These are phyloP conservation scores for Colius striatus DNA, from an alignment of 2,113 vertebrate genomes.

Conservation along the genomic window DNA sequence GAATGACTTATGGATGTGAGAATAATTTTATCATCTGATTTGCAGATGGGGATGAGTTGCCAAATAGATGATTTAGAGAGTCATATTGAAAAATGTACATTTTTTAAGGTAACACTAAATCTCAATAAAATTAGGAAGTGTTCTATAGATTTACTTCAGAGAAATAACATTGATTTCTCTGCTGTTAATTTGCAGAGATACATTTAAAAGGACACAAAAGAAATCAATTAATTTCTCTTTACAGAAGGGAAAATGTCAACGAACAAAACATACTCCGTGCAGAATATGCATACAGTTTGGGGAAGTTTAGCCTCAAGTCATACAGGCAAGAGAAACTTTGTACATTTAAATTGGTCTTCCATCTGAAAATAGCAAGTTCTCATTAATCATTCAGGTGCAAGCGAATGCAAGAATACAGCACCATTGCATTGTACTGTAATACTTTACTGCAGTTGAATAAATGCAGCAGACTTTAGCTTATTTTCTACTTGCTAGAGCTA, in stretches of 20 bases:
- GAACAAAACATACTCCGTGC: not conserved
- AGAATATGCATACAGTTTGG: not conserved
- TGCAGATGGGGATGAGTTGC: not conserved
- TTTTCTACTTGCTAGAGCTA: not conserved
- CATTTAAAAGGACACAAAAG: slow-evolving; percentile 14
- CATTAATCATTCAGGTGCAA: not conserved
- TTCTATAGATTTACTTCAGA: not conserved
- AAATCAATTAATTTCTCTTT: slow-evolving; percentile 20
- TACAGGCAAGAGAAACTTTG: not conserved
- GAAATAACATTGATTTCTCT: not conserved
- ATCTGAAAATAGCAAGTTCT: not conserved
- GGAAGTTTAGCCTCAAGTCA: not conserved
- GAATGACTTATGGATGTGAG: not conserved
- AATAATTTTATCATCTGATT: not conserved
- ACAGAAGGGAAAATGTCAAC: not conserved
- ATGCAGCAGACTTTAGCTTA: not conserved
- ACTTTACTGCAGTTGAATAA: not conserved
- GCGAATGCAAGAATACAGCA: not conserved
- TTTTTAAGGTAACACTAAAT: slow-evolving; percentile 4
- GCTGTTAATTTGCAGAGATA: not conserved
- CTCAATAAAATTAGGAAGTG: not conserved
- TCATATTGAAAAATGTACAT: not conserved
- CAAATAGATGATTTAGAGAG: not conserved
- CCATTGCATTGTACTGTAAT: not conserved
- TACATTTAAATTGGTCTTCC: not conserved